Evolutionary conservation across 2,113 vertebrate species (phyloP), one percentile per base, ranked within the genome.

Genomic region (Rhea americana): DNA sequence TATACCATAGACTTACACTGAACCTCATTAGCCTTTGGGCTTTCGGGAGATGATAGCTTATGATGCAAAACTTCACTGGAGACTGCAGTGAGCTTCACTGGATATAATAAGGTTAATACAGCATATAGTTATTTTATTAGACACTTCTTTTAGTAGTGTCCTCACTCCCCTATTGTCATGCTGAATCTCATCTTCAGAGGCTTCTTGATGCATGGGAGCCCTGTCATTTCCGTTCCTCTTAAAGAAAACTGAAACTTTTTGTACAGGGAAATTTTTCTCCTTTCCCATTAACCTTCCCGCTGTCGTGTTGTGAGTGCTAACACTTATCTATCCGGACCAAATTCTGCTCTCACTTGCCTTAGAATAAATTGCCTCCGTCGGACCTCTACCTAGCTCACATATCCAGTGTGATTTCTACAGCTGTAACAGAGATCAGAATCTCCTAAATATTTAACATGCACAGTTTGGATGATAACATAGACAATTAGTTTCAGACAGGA

Each of bases 361-460:
- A 74, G 39, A 74, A 37, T 74, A 74, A 85, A 90, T 75, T 53
- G 63, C 48, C 43, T 83, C 51, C 9, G 18, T 4, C 11, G 53
- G 92, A 25, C 0, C 0, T 53, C 66, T 71, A 79, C 70, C 32
- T 75, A 62, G 82, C 35, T 61, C 68, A 91, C 81, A 59, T 20
- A 88, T 58, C 53, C 90, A 58, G 30, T 37, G 91, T 82, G 82
- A 90, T 93, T 94, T 90, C 85, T 76, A 50, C 76, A 85, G 87
- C 79, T 2, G 8, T 88, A 92, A 91, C 66, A 90, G 85, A 93
- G 80, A 95, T 88, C 80, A 79, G 70, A 86, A 88, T 81, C 91
- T 90, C 88, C 89, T 94, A 92, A 93, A 95, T 94, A 93, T 91
- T 95, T 96, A 93, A 94, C 72, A 68, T 21, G 61, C n/a, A n/a